Conservation (phyloP, 1,140 invertebrate genomes). For the Drosophila teissieri region DNA sequence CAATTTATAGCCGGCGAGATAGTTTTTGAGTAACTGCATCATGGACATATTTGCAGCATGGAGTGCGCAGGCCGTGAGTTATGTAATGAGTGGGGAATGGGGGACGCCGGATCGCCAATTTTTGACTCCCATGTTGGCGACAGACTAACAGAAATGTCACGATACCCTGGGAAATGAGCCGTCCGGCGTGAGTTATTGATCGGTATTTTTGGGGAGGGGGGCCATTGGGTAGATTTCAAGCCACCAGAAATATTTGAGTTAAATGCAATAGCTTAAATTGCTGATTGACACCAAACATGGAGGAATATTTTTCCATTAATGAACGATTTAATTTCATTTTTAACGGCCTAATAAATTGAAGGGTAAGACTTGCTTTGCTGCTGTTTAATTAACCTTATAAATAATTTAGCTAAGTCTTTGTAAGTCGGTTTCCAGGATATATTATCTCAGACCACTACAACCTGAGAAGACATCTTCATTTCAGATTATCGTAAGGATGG, state of each 20-base stretch:
- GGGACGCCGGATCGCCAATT: conserved; percentile 2
- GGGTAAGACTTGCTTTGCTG: too few species aligned
- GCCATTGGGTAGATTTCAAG: conserved; percentile 3
- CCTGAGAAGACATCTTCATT: too few species aligned
- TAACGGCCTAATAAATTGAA: too few species aligned
- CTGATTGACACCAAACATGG: conserved; percentile 9
- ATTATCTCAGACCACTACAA: too few species aligned
- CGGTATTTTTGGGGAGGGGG: not conserved
- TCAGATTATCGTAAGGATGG: too few species aligned
- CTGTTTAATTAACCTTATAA: not conserved
- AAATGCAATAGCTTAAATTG: conserved; percentile 7
- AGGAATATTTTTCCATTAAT: not conserved
- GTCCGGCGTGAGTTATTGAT: conserved; percentile 33
- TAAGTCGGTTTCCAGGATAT: too few species aligned
- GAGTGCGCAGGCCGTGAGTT: conserved; percentile 53
- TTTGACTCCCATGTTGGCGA: conserved; percentile 12
- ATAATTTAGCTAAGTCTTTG: too few species aligned
- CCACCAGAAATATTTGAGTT: conserved; percentile 8
- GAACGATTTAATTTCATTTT: not conserved
- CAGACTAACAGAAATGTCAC: conserved; percentile 30
- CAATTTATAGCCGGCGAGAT: conserved; percentile 72
- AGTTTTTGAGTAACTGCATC: conserved; percentile 77
- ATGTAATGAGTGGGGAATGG: conserved; percentile 53
- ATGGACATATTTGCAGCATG: conserved; percentile 52
- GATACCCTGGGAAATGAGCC: conserved; percentile 45